phyloP scores from a whole-genome alignment of 2,888 invertebrate species.

The Rotaria macrura region DNA sequence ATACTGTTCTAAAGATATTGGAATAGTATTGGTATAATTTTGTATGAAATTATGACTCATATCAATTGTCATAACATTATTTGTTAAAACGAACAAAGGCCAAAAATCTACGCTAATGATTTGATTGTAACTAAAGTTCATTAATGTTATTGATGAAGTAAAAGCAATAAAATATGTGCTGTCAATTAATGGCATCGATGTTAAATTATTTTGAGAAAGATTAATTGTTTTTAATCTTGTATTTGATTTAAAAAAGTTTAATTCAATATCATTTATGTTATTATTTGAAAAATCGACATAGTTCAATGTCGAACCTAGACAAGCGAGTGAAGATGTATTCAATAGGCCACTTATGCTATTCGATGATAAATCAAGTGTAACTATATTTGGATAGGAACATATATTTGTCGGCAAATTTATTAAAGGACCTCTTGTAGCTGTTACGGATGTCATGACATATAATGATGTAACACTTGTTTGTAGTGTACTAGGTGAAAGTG shows the following conservation, averaged over 20 bases:
- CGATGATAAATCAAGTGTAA: not conserved
- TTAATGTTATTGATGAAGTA: not conserved
- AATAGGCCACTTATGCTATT: not conserved
- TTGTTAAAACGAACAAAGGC: not conserved
- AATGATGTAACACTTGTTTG: not conserved
- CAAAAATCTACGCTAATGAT: not conserved
- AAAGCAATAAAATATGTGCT: not conserved
- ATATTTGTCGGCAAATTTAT: not conserved
- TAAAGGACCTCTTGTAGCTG: not conserved
- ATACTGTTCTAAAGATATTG: not conserved
- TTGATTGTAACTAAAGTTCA: constrained; percentile 8
- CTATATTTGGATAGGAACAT: not conserved
- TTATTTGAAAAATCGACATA: not conserved
- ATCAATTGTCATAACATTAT: not conserved
- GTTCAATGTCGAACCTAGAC: not conserved
- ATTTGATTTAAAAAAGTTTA: not conserved
- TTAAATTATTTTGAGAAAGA: not conserved
- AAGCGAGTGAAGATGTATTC: not conserved
- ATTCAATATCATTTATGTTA: not conserved
- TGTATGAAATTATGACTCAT: not conserved
- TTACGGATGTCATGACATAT: not conserved
- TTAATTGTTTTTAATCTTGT: not conserved
- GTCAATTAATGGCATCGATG: not conserved
- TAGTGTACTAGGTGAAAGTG: not conserved
- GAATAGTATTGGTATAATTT: constrained; percentile 2